Evolutionary conservation across 2,888 invertebrate genomes (phyloP).

Genomic region (Stenotaenia linearis): DNA sequence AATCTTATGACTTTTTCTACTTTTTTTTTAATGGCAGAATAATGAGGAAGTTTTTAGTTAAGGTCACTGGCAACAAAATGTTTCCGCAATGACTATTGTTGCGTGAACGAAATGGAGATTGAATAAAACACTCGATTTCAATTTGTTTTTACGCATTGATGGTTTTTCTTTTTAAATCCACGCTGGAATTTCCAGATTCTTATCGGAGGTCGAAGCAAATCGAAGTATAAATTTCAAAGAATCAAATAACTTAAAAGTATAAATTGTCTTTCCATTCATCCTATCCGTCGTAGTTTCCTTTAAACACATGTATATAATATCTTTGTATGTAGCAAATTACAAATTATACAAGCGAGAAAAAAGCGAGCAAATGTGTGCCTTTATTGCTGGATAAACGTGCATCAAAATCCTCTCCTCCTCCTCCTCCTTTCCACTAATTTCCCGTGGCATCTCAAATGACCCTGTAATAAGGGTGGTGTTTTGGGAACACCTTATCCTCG

Average conservation of each 20-base stretch:
- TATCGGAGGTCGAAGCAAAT: too few species aligned
- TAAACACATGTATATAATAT: neutral
- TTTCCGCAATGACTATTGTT: neutral
- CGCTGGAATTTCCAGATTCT: too few species aligned
- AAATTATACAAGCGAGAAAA: neutral
- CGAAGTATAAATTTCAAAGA: too few species aligned
- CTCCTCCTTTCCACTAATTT: neutral
- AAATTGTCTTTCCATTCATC: too few species aligned
- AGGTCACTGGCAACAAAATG: neutral
- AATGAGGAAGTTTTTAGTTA: neutral
- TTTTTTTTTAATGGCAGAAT: neutral
- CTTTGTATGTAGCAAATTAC: neutral
- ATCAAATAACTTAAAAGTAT: too few species aligned
- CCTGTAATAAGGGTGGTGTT: slow-evolving; percentile 19
- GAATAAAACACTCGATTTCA: neutral
- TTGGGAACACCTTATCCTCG: neutral
- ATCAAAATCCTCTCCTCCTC: neutral
- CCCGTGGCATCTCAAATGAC: slow-evolving; percentile 12
- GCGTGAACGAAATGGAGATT: neutral
- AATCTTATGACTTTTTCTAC: neutral
- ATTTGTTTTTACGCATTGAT: neutral
- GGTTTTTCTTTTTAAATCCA: neutral
- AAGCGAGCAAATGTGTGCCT: neutral
- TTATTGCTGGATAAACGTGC: neutral
- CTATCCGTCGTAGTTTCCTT: too few species aligned